Base-by-base conservation (phyloP, 2,113 vertebrate genomes). In the Eudyptes chrysolophus region DNA sequence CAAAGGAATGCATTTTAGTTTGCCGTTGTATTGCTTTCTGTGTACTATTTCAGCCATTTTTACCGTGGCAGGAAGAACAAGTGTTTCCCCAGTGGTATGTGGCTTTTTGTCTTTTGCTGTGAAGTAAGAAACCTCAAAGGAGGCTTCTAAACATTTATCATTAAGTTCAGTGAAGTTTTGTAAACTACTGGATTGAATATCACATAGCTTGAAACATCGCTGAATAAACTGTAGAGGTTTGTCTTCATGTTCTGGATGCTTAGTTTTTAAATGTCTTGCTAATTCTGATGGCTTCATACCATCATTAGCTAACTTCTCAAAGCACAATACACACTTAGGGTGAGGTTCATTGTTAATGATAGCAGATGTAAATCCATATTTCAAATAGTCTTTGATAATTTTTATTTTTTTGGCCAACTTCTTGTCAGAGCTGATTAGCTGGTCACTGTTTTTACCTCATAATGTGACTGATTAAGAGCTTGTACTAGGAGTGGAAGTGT, bases 341-440 rank as follows among this genome's bases (percentile, higher is more conserved):
- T 54, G 36, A 64, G 25, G 21, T 81, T 72, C 38, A 16, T 66
- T 0, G 0, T 52, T 71, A 89, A 75, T 0, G 1, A 54, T 1
- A 68, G 38, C 3, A 7, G 29, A 72, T 60, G 19, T 51, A 92
- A 89, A 89, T 42, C 52, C 36, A 24, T 69, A 77, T 58, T 89
- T 77, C 10, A 94, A 83, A 64, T 14, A 76, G 34, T 10, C 14
- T 86, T 76, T 79, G 83, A 62, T 78, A 44, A 75, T 34, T 75
- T 62, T 27, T 24, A 48, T 27, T 22, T 24, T 80, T 87, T 70
- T 26, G 13, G 61, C 32, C 5, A 3, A 2, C 15, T 62, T 75
- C 25, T 40, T 86, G 17, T 64, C 55, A 78, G 60, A 78, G 25
- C 32, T 66, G 46, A 65, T 87, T 69, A 66, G 34, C n/a, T 71